These are phyloP conservation scores for Eulemur mongoz DNA, from an alignment of 2,797 vertebrate genomes.

Conservation along the genomic window DNA sequence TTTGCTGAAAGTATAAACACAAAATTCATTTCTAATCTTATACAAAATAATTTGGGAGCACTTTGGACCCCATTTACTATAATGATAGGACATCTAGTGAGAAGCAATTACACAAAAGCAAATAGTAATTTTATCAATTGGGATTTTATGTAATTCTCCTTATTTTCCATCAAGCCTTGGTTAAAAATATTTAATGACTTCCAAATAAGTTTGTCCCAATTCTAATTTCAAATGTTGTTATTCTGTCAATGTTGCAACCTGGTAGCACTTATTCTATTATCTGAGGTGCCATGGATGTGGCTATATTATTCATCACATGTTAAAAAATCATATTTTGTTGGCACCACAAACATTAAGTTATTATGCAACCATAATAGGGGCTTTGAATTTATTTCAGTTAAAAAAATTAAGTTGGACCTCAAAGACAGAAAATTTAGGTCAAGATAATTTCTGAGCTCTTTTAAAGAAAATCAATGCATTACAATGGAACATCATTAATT, in stretches of 20 bases:
- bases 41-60: neutral
- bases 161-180: neutral
- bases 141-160: neutral
- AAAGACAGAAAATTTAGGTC: neutral
- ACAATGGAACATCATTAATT: neutral
- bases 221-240: constrained; percentile 36
- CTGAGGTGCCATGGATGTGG: neutral
- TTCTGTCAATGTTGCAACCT: neutral
- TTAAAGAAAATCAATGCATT: neutral
- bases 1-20: neutral
- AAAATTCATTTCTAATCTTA: neutral
- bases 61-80: neutral
- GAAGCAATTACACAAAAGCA: neutral
- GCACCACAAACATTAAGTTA: neutral
- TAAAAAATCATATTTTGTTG: neutral
- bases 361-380: neutral
- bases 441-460: neutral
- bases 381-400: neutral
- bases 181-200: neutral
- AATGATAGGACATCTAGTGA: neutral
- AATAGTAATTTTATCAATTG: neutral
- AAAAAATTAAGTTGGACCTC: neutral
- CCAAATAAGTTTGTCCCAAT: neutral
- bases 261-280: neutral
- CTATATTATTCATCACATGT: neutral